phyloP scores from a whole-genome alignment of 2,113 vertebrate genomes.

The Eurystomus gularis region DNA sequence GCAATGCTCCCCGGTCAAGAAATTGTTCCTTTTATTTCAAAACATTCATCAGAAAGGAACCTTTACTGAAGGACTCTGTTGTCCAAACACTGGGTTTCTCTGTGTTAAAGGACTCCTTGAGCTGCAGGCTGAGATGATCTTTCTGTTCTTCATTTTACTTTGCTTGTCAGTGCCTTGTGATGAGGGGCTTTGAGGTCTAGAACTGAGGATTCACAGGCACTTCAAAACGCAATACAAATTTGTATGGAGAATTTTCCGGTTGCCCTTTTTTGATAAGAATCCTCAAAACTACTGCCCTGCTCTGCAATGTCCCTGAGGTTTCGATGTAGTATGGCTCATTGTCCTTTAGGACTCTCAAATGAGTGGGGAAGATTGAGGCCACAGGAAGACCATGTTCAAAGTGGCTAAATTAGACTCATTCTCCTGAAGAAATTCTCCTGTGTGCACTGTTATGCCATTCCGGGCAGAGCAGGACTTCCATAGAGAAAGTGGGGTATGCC shows the following conservation, averaged over 20 bases:
- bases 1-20: not conserved
- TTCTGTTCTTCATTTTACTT: not conserved
- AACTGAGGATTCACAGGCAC: not conserved
- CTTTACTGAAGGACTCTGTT: not conserved
- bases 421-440: not conserved
- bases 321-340: not conserved
- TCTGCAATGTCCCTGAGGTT: not conserved
- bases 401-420: not conserved
- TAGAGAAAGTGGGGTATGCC: not conserved
- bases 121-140: not conserved
- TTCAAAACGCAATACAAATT: not conserved
- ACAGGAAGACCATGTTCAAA: not conserved
- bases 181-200: not conserved
- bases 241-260: not conserved
- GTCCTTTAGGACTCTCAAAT: not conserved
- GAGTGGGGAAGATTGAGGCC: not conserved
- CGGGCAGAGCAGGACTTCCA: not conserved
- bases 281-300: not conserved
- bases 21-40: slow-evolving; percentile 8
- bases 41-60: not conserved
- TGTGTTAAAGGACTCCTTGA: not conserved
- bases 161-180: not conserved
- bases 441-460: not conserved
- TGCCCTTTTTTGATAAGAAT: not conserved
- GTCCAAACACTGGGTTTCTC: not conserved